Evolutionary conservation across 2,113 vertebrate genomes (phyloP), one percentile per base, ranked within the genome.

Genomic region (Mastomys coucha): DNA sequence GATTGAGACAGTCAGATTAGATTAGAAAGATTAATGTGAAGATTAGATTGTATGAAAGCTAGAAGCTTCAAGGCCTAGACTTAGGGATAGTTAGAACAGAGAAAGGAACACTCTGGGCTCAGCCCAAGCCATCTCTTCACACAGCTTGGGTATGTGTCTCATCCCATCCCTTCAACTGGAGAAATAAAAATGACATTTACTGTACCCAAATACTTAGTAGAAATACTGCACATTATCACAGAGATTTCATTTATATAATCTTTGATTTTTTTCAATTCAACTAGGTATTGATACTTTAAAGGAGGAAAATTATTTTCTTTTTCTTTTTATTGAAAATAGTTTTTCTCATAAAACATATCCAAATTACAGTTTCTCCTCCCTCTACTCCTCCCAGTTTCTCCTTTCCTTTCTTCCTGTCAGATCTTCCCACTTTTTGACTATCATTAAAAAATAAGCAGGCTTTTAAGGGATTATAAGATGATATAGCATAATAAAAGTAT

Each of bases 211-310:
- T 31, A 69, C 60, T 73, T 94, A 5, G 5, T 84, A 85, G 39
- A 95, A 73, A 78, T n/a, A 93, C 91, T 93, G 93, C 28, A 60
- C 67, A 72, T 94, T 69, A 94, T 78, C 45, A 89, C 39, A 86
- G 70, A 92, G 19, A n/a, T 92, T 67, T 70, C 33, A 53, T 73
- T 8, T 45, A 72, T 73, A 53, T 88, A 78, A 39, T 73, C 39
- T 81, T 73, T 70, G 9, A 88, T 89, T 89, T 56, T 82, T 36
- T 90, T 87, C 20, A 90, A 69, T 90, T 93, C 81, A 70, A 60
- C 76, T 92, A 89, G 45, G 63, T 87, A 80, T 39, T 20, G 82
- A 24, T 14, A 95, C 90, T 92, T 69, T 86, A 77, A 95, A n/a
- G 4, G 8, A 88, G 78, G 77, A 72, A 97, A 82, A 77, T 77